These are phyloP conservation scores for Calidris pugnax DNA, from an alignment of 2,113 vertebrate genomes.

Conservation along the genomic window DNA sequence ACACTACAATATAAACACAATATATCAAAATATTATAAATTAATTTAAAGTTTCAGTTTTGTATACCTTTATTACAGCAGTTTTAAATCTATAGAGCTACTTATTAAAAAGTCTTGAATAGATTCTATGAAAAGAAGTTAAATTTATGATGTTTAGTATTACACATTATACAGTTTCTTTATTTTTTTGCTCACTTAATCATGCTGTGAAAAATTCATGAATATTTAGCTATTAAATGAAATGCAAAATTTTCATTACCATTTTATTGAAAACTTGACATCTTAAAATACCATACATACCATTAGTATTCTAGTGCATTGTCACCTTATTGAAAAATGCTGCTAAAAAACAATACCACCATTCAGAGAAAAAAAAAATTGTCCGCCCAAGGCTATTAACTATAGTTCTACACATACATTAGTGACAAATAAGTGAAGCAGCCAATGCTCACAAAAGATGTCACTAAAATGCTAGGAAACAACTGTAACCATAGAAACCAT, in stretches of 20 bases:
- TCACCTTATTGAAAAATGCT: constrained; percentile 86
- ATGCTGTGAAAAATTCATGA: constrained; percentile 82
- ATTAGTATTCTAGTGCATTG: constrained; percentile 86
- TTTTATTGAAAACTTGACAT: constrained; percentile 87
- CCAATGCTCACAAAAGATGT: constrained; percentile 87
- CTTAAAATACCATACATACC: constrained; percentile 87
- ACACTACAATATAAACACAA: constrained; percentile 55
- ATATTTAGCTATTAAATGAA: constrained; percentile 87
- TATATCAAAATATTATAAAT: constrained; percentile 72
- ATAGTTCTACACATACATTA: constrained; percentile 87
- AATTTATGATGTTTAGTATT: constrained; percentile 78
- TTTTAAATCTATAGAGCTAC: constrained; percentile 65
- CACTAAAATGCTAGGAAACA: constrained; percentile 89
- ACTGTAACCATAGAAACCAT: constrained; percentile 87
- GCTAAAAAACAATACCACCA: constrained; percentile 84
- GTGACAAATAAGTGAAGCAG: constrained; percentile 88
- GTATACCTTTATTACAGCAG: constrained; percentile 61
- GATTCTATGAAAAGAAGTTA: constrained; percentile 73
- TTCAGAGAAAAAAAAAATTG: constrained; percentile 80
- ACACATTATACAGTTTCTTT: constrained; percentile 79
- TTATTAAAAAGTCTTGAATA: constrained; percentile 73
- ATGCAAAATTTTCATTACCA: constrained; percentile 86
- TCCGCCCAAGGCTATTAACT: constrained; percentile 87
- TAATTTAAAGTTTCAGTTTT: constrained; percentile 69
- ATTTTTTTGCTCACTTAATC: constrained; percentile 81